phyloP scores from a whole-genome alignment of 2,888 invertebrate genomes.

The Malacosoma neustria region DNA sequence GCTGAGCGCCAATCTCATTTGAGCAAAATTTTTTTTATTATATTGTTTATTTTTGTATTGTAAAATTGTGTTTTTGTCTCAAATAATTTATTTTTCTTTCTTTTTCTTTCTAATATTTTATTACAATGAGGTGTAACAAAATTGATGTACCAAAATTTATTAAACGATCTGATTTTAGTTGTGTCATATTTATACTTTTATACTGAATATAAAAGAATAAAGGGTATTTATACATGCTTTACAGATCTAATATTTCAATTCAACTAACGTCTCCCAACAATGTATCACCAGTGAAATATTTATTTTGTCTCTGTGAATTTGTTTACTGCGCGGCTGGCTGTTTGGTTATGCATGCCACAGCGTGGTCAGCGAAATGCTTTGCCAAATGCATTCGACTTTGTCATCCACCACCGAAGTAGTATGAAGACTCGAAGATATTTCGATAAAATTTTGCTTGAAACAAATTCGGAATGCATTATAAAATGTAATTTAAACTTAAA shows the following conservation, averaged over 20 bases:
- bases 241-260: slow-evolving; percentile 4
- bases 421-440: too few species aligned
- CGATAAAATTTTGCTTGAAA: too few species aligned
- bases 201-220: background rate
- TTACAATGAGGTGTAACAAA: too few species aligned
- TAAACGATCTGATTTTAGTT: background rate
- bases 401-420: background rate
- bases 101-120: too few species aligned
- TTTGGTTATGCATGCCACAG: slow-evolving; percentile 46
- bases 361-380: slow-evolving; percentile 40
- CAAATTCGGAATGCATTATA: too few species aligned
- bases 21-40: too few species aligned
- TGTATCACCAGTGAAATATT: slow-evolving; percentile 24
- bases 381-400: slow-evolving; percentile 32
- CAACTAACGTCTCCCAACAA: slow-evolving; percentile 2
- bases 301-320: slow-evolving; percentile 45
- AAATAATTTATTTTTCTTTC: too few species aligned
- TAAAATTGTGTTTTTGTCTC: too few species aligned
- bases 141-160: slow-evolving; percentile 5
- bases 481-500: too few species aligned
- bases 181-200: background rate
- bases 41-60: too few species aligned
- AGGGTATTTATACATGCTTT: background rate
- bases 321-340: slow-evolving; percentile 29
- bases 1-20: too few species aligned